These are phyloP conservation scores for Kryptolebias marmoratus DNA, from an alignment of 2,113 vertebrate genomes.

Conservation along the genomic window DNA sequence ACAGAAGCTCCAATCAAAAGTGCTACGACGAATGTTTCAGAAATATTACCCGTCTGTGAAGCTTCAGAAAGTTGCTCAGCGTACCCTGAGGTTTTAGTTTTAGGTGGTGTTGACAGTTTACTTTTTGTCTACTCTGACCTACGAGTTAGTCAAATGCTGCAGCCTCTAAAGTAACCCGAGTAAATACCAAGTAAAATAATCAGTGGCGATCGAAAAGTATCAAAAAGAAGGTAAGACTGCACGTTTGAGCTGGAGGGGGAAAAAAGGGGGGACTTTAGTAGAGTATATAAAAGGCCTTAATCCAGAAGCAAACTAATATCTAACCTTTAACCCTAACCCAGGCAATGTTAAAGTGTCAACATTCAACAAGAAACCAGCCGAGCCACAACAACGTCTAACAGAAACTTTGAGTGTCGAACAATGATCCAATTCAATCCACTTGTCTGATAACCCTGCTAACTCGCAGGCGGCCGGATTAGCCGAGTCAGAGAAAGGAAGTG, in stretches of 20 bases:
- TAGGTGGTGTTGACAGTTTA: neutral
- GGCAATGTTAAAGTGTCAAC: conserved; percentile 14
- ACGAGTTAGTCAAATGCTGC: neutral
- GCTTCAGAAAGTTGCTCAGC: neutral
- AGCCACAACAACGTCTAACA: conserved; percentile 23
- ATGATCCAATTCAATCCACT: conserved; percentile 8
- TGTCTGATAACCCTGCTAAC: conserved; percentile 8
- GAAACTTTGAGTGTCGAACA: conserved; percentile 22
- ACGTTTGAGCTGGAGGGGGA: neutral
- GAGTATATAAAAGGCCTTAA: conserved; percentile 38
- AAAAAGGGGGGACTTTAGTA: neutral
- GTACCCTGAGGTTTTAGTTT: neutral
- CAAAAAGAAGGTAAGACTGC: neutral
- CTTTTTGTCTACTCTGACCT: neutral
- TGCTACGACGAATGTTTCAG: neutral
- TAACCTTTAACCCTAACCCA: neutral
- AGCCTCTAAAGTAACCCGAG: neutral
- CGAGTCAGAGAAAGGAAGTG: conserved; percentile 18
- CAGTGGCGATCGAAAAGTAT: neutral
- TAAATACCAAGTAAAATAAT: neutral
- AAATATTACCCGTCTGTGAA: neutral
- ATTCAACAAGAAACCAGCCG: conserved; percentile 32
- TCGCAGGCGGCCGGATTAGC: neutral
- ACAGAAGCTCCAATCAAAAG: neutral
- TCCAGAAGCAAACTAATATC: neutral